These are phyloP conservation scores for Pygoscelis adeliae DNA, from an alignment of 2,113 vertebrate species.

Conservation along the genomic window DNA sequence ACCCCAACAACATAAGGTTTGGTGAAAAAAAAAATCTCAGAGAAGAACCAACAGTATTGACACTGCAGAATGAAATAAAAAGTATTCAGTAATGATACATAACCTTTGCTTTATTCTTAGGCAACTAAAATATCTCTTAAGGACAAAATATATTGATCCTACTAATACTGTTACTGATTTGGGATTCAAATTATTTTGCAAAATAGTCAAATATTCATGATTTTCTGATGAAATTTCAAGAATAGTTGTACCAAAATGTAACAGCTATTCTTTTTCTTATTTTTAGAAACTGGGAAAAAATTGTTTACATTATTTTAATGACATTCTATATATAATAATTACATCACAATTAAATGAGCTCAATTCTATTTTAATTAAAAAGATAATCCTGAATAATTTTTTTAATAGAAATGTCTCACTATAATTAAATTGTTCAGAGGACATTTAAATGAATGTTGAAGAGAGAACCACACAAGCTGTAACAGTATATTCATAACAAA, in stretches of 20 bases:
- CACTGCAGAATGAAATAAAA: not conserved
- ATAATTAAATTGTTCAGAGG: conserved; percentile 59
- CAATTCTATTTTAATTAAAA: conserved; percentile 60
- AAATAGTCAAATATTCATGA: not conserved
- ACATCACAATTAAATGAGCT: conserved; percentile 24
- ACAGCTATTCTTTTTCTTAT: not conserved
- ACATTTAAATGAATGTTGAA: conserved; percentile 44
- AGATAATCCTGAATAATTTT: conserved; percentile 12
- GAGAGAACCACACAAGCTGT: conserved; percentile 18
- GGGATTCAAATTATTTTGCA: not conserved
- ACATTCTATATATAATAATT: conserved; percentile 2
- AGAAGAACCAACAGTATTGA: not conserved
- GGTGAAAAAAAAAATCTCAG: not conserved
- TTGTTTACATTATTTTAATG: not conserved
- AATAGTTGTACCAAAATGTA: not conserved
- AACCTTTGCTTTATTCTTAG: not conserved
- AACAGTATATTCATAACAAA: conserved; percentile 45
- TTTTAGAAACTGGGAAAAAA: not conserved
- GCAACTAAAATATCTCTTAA: not conserved
- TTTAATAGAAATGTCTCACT: conserved; percentile 47
- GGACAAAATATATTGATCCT: not conserved
- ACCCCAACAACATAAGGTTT: not conserved
- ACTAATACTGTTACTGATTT: not conserved
- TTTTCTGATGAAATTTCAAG: not conserved
- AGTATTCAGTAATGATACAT: not conserved